These are phyloP conservation scores for Typhlichthys subterraneus DNA, from an alignment of 2,797 vertebrate species.

Conservation along the genomic window DNA sequence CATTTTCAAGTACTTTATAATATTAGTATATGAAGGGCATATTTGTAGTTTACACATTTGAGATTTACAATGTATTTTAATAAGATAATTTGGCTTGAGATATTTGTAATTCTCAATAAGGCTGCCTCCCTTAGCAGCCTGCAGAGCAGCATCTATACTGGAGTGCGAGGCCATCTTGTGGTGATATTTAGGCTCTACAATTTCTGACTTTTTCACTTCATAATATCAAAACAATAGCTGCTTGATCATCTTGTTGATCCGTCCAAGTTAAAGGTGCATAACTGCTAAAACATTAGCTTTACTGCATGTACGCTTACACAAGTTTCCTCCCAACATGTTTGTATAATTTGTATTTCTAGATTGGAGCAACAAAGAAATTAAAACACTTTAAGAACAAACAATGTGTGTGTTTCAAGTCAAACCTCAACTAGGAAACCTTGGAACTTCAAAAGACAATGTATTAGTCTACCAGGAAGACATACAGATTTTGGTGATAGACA, in stretches of 20 bases:
- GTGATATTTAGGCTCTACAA: slow-evolving; percentile 4
- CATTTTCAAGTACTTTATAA: too few species aligned
- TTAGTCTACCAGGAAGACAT: slow-evolving; percentile 8
- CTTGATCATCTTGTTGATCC: too few species aligned
- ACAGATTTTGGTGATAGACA: slow-evolving; percentile 52
- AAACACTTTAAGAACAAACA: neutral
- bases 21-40: too few species aligned
- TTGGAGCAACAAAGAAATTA: slow-evolving; percentile 8
- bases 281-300: too few species aligned
- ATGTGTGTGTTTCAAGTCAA: slow-evolving; percentile 47
- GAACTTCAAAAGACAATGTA: too few species aligned
- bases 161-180: slow-evolving; percentile 46
- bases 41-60: too few species aligned
- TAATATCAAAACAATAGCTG: too few species aligned
- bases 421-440: slow-evolving; percentile 22
- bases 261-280: too few species aligned
- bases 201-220: neutral
- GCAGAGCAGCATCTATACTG: neutral
- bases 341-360: slow-evolving; percentile 4
- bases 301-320: neutral
- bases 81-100: too few species aligned
- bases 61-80: too few species aligned
- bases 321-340: slow-evolving; percentile 7
- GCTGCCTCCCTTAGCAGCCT: too few species aligned
- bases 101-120: too few species aligned